Conservation (phyloP, 2,797 vertebrate species). For the Acrocephalus scirpaceus region DNA sequence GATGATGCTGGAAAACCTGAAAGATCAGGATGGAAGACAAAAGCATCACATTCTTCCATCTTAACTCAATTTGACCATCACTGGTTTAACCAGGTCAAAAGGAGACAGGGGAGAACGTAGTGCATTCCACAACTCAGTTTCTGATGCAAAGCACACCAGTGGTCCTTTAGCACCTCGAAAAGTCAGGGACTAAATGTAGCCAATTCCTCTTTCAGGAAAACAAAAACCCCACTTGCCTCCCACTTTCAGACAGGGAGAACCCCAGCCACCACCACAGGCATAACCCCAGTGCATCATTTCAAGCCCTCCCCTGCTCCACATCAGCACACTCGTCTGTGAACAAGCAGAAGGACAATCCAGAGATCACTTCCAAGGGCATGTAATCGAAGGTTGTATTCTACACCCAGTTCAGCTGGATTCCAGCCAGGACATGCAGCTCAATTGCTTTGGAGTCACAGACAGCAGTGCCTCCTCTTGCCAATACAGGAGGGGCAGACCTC, state of each 20-base stretch:
- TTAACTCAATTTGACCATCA: background rate
- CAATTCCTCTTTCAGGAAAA: background rate
- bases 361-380: fast-evolving
- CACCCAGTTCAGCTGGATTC: background rate
- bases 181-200: background rate
- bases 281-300: background rate
- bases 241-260: background rate
- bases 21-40: background rate
- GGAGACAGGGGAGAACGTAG: fast-evolving
- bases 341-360: background rate
- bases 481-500: background rate
- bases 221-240: background rate
- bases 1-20: background rate
- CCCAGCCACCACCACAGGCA: background rate
- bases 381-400: background rate
- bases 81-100: background rate
- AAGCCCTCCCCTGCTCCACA: background rate
- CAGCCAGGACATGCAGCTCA: background rate
- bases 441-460: background rate
- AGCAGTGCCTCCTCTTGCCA: background rate
- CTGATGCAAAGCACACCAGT: background rate
- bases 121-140: background rate
- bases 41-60: background rate
- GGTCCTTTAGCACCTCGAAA: background rate
- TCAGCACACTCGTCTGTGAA: fast-evolving